Percentiles rank a stretch among this genome's conserved stretches.
Evolutionary conservation across 1,140 invertebrate genomes (phyloP).

Genomic region (Battus philenor): DNA sequence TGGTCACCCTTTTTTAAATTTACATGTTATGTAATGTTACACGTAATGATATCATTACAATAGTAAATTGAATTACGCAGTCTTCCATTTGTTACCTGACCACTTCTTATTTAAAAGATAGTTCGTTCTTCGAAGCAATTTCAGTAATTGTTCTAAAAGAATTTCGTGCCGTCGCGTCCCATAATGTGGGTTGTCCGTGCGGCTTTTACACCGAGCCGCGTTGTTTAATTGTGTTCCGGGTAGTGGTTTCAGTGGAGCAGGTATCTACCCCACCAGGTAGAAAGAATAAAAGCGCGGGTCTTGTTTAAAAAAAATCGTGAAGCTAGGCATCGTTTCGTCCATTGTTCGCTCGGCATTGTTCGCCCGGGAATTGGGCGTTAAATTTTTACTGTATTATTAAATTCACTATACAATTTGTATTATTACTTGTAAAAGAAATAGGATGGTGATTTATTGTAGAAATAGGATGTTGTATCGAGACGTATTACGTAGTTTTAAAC

Average conservation of each 20-base stretch:
- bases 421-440: too few relatives aligned
- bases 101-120: too few relatives aligned
- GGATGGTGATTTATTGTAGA: too few relatives aligned
- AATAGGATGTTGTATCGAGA: too few relatives aligned
- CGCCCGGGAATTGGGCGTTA: conserved; percentile 23
- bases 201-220: conserved; percentile 45
- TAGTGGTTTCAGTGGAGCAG: conserved; percentile 45
- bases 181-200: background rate
- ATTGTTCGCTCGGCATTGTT: conserved; percentile 19
- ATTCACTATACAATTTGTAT: too few relatives aligned
- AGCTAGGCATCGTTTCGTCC: conserved; percentile 3
- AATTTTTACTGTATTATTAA: too few relatives aligned
- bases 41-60: too few relatives aligned
- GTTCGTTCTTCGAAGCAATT: background rate
- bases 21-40: too few relatives aligned
- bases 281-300: conserved; percentile 30
- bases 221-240: conserved; percentile 55
- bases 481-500: too few relatives aligned
- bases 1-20: too few relatives aligned
- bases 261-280: conserved; percentile 48
- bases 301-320: conserved; percentile 24
- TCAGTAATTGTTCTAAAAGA: background rate
- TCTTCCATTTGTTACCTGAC: too few relatives aligned
- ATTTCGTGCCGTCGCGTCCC: background rate
- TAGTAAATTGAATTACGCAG: too few relatives aligned